A percentile compares a stretch with the other conserved stretches of the same genome.
Conservation (phyloP, 2,888 invertebrate species). For the Laothoe populi region DNA sequence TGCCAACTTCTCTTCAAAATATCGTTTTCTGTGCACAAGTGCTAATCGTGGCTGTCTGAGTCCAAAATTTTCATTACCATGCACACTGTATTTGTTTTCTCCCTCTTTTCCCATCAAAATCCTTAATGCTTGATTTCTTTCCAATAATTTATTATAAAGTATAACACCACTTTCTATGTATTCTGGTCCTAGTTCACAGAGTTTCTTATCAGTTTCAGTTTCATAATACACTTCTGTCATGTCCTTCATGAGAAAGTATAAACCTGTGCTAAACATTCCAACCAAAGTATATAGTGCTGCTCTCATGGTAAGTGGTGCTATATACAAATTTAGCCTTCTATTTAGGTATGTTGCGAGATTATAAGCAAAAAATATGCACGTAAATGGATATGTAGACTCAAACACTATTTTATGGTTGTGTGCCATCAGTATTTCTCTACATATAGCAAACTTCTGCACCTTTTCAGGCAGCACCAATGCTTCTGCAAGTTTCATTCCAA, state of each 20-base stretch:
- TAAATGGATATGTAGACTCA: constrained; percentile 82
- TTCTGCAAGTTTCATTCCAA: constrained; percentile 86
- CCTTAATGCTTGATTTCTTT: constrained; percentile 90
- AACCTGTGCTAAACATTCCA: constrained; percentile 82
- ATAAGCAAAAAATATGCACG: constrained; percentile 79
- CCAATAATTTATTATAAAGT: constrained; percentile 89
- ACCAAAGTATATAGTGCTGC: constrained; percentile 81
- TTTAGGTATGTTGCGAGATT: constrained; percentile 81
- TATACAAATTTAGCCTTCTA: constrained; percentile 80
- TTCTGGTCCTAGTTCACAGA: constrained; percentile 85
- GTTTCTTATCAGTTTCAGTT: constrained; percentile 84
- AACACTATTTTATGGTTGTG: constrained; percentile 84
- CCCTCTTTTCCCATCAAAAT: constrained; percentile 87
- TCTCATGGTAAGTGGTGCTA: constrained; percentile 77
- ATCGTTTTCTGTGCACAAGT: constrained; percentile 86
- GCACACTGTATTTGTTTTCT: constrained; percentile 84
- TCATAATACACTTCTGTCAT: constrained; percentile 87
- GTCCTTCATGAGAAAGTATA: constrained; percentile 88
- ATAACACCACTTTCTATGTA: constrained; percentile 90
- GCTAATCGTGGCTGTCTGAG: constrained; percentile 88
- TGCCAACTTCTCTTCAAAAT: constrained; percentile 84
- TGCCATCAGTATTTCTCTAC: constrained; percentile 88
- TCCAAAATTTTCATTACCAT: constrained; percentile 89
- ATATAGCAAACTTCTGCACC: constrained; percentile 92
- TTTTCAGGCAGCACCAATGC: constrained; percentile 90